Base-by-base conservation (phyloP, 1,140 invertebrate species). In the Lepidostoma basale region DNA sequence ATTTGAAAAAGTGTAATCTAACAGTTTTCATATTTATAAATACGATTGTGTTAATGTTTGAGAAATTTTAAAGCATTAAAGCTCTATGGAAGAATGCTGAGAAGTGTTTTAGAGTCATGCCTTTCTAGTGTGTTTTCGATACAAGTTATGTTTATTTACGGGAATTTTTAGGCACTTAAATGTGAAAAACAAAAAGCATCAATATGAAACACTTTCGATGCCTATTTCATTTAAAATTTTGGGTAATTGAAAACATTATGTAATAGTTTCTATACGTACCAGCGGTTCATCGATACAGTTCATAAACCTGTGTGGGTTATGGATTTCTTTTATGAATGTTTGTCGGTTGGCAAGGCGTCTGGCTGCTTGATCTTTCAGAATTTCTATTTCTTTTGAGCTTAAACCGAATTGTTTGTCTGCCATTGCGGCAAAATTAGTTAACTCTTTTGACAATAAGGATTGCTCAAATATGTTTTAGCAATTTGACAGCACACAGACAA, bases 261-360 rank as follows among this genome's bases (percentile, higher is more conserved):
- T 44, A 45, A 83, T 86, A 83, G 42, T n/a, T n/a, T 18, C 8
- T 1, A 49, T n/a, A 23, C 30, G 23, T 84, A 89, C 88, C 73
- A 88, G 76, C 73, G 79, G 79, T 45, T 88, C 88, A 63, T 84
- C 85, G 73, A 85, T 81, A 22, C 80, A 80, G 12, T 76, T 75
- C 8, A 77, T 80, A 79, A 85, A 81, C 14, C 81, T 79, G 69
- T 82, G 85, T 10, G 92, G 92, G 76, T 92, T 88, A 0, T 84
- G 84, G 28, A 79, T 76, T 74, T 89, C 83, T 78, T 88, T 90
- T n/a, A 90, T 74, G 76, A 88, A 93, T 75, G 91, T 83, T n/a
- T 83, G 74, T 71, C 89, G 85, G 54, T 89, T 77, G 23, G 77
- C 75, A 30, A 79, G 75, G 69, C 87, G 83, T 68, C 86, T 80